phyloP scores from a whole-genome alignment of 1,140 invertebrate species.

The Diachasmimorpha longicaudata region DNA sequence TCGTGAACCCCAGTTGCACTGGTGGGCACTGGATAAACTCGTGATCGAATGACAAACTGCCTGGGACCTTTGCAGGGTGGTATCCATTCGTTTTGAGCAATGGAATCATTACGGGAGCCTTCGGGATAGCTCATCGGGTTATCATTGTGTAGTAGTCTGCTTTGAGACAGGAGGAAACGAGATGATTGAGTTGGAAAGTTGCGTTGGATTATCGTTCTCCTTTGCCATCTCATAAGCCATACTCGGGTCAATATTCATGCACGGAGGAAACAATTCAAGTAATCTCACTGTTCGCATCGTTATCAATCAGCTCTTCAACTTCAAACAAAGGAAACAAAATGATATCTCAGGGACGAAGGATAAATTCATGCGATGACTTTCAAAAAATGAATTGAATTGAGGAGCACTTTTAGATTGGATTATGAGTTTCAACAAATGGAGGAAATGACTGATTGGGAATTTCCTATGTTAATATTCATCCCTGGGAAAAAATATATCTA shows the following conservation, averaged over 20 bases:
- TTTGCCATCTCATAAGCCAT: background rate
- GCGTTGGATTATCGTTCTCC: background rate
- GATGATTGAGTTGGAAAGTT: conserved; percentile 15
- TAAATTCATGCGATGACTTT: too few relatives aligned
- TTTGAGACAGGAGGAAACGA: conserved; percentile 27
- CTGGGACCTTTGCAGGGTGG: background rate
- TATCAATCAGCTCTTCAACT: too few relatives aligned
- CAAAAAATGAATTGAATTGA: too few relatives aligned
- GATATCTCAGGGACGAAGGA: too few relatives aligned
- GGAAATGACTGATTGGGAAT: too few relatives aligned
- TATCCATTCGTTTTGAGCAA: background rate
- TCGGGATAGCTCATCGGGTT: background rate
- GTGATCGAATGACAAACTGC: conserved; percentile 4
- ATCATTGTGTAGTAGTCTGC: background rate
- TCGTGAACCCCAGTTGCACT: background rate
- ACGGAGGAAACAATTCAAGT: background rate
- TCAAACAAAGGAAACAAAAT: too few relatives aligned
- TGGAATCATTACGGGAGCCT: background rate
- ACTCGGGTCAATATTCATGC: background rate
- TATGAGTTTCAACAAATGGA: too few relatives aligned
- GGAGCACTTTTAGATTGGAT: too few relatives aligned
- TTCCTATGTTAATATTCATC: too few relatives aligned
- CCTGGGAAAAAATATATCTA: too few relatives aligned
- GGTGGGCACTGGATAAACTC: background rate
- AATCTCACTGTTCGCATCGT: background rate